Percentiles rank a stretch among this genome's conserved stretches.
These are phyloP conservation scores for Amazona ochrocephala DNA, from an alignment of 2,797 vertebrate genomes.

Conservation along the genomic window DNA sequence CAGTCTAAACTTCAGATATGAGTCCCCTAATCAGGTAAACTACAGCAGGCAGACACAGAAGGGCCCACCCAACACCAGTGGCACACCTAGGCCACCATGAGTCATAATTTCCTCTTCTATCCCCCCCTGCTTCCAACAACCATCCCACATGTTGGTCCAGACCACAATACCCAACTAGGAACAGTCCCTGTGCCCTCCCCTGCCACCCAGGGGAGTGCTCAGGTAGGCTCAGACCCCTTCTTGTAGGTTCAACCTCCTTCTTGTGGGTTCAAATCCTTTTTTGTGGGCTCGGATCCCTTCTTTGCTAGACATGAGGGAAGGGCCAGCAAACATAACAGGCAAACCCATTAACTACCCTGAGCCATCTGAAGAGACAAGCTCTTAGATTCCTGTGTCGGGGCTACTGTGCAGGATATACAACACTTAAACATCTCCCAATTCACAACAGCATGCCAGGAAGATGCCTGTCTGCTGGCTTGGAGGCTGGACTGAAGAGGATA, in stretches of 20 bases:
- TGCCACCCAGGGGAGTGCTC: background rate
- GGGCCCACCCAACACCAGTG: background rate
- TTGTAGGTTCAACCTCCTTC: background rate
- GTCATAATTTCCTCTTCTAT: background rate
- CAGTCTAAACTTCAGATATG: background rate
- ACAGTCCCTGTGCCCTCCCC: background rate
- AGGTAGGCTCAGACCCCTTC: background rate
- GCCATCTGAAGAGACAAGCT: background rate
- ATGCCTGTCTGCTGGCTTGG: background rate
- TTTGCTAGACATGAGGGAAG: fast-evolving
- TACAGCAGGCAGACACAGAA: background rate
- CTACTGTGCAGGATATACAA: background rate
- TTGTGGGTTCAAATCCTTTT: background rate
- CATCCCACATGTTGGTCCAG: background rate
- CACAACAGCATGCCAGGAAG: background rate
- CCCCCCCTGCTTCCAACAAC: background rate
- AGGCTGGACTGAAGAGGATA: background rate
- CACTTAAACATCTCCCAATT: background rate
- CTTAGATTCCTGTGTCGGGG: background rate
- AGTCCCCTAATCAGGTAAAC: background rate
- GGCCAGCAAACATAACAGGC: background rate
- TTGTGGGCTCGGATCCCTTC: background rate
- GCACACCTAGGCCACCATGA: background rate
- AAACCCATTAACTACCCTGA: background rate
- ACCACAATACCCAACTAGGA: background rate